Conservation (phyloP, 2,797 vertebrate species). For the Spinibarbus caldwelli region DNA sequence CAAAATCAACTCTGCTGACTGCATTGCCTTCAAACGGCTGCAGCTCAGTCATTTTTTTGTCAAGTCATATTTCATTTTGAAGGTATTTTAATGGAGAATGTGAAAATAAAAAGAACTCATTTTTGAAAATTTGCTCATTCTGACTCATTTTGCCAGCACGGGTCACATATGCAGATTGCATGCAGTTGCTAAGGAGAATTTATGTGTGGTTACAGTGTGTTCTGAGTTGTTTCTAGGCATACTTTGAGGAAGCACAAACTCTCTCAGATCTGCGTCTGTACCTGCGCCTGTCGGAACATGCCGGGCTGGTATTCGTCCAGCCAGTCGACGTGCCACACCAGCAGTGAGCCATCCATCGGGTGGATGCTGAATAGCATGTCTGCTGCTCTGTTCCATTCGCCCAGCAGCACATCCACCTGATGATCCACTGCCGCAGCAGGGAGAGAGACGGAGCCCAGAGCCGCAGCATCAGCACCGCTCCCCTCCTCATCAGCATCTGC, state of each 20-base stretch:
- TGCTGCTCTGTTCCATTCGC: slow-evolving; percentile 94
- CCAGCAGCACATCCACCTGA: slow-evolving; percentile 89
- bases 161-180: too few relatives aligned
- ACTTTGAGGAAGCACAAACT: background rate
- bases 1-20: too few relatives aligned
- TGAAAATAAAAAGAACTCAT: too few relatives aligned
- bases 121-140: too few relatives aligned
- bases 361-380: slow-evolving; percentile 99
- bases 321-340: slow-evolving; percentile 98
- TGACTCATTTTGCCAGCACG: too few relatives aligned
- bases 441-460: slow-evolving; percentile 76
- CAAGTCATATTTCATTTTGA: too few relatives aligned
- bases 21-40: too few relatives aligned
- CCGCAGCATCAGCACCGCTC: slow-evolving; percentile 43
- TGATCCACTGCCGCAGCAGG: slow-evolving; percentile 87
- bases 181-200: too few relatives aligned
- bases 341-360: slow-evolving; percentile 93
- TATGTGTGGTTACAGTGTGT: too few relatives aligned
- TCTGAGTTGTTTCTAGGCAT: background rate
- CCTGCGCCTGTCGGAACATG: slow-evolving; percentile 99
- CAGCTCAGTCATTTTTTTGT: too few relatives aligned
- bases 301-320: slow-evolving; percentile 97
- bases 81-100: too few relatives aligned
- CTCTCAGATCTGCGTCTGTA: slow-evolving; percentile 64
- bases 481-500: slow-evolving; percentile 77